Conservation (phyloP, 2,888 invertebrate genomes). For the Alloscopus bannaensis region DNA sequence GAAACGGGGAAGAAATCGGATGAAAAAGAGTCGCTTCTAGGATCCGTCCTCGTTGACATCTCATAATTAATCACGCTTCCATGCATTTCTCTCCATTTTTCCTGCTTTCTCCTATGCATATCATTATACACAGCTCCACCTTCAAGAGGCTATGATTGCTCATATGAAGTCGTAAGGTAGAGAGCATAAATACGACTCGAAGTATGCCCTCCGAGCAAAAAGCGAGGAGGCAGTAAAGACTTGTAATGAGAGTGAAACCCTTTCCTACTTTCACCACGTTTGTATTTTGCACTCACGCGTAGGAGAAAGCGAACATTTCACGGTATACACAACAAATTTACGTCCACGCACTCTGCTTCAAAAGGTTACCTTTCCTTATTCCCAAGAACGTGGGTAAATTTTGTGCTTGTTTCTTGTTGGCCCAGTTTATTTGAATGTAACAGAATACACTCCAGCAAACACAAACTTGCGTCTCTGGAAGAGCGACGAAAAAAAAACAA, state of each 20-base stretch:
- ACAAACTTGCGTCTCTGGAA: too few relatives aligned
- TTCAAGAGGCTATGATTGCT: neutral
- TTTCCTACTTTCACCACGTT: constrained; percentile 21
- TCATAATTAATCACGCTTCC: constrained; percentile 71
- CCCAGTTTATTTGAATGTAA: too few relatives aligned
- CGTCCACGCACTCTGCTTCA: too few relatives aligned
- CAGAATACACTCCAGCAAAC: too few relatives aligned
- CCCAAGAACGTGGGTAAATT: too few relatives aligned
- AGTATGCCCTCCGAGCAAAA: neutral
- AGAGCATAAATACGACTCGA: neutral
- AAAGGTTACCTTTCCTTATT: too few relatives aligned
- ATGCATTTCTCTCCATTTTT: constrained; percentile 38
- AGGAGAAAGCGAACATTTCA: too few relatives aligned
- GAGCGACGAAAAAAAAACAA: too few relatives aligned
- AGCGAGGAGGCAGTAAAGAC: neutral
- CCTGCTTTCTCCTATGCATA: constrained; percentile 13
- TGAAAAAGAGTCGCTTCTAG: constrained; percentile 67
- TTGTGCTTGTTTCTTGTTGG: too few relatives aligned
- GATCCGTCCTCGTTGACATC: constrained; percentile 69
- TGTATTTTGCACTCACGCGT: neutral
- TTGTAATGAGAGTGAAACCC: constrained; percentile 23
- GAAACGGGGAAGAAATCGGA: constrained; percentile 58
- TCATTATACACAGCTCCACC: constrained; percentile 6
- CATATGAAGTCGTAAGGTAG: neutral
- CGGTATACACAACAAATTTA: too few relatives aligned